Evolutionary conservation across 1,140 invertebrate species (phyloP), one percentile per base, ranked within the genome.

Genomic region (Centruroides sculpturatus): DNA sequence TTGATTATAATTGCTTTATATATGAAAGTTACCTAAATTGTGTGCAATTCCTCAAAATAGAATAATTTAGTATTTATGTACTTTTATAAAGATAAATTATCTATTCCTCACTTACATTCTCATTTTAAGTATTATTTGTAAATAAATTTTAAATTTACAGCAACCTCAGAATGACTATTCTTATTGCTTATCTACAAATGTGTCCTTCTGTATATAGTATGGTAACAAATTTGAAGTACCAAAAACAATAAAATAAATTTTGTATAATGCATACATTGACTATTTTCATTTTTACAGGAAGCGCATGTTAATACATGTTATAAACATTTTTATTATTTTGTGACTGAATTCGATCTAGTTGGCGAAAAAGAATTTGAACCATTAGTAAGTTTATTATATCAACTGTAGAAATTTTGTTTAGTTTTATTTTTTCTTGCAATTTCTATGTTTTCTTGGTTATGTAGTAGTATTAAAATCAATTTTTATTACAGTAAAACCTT

Each of bases 311-410:
- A 96, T 74, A 92, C 91, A 3, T 94, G 92, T 70, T 96, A 95
- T 76, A 96, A 96, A 73, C 92, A 96, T 74, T 96, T 93, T 73
- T 96, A 92, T 71, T 96, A 92, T 73, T 96, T 96, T 76, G 85
- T 95, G 10, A 84, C 80, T 48, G 89, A 95, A 74, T 92, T 93
- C 70, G 83, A 89, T 67, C 74, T 96, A 63, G 83, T 96, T 52
- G 85, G 84, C 65, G 72, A 80, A 35, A 91, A 91, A 72, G 92
- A 96, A 73, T 73, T 96, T 60, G 90, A 94, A 74, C 92, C 92
- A 35, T 73, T 95, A 62, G 78, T 78, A 69, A 71, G 71, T 66
- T 47, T 59, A 36, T 13, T 58, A n/a, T 35, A 13, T 59, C 23
- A 23, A 23, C 23, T 23, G 8, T 7, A 49, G 50, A 36, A 36